Percentiles rank a stretch among this genome's conserved stretches.
Conservation (phyloP, 1,140 invertebrate species). For the Musca domestica region DNA sequence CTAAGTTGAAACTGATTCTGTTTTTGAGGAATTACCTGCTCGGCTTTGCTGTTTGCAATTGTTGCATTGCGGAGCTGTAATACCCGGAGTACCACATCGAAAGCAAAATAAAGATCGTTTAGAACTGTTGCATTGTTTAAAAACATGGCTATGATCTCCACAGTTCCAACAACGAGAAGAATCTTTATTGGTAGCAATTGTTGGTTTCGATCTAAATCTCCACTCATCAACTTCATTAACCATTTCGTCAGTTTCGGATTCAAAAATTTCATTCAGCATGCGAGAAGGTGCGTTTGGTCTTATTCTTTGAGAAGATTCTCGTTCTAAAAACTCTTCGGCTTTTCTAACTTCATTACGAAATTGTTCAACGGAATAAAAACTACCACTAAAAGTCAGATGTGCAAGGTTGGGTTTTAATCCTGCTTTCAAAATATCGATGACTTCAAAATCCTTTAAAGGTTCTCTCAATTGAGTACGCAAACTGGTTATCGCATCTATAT, state of each 20-base stretch:
- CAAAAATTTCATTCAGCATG: background rate
- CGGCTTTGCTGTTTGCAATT: background rate
- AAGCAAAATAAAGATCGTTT: slow-evolving; percentile 33
- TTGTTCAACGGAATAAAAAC: background rate
- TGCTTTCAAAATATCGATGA: background rate
- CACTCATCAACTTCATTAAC: background rate
- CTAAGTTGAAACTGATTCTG: background rate
- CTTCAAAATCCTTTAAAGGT: too few relatives aligned
- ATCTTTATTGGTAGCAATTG: too few relatives aligned
- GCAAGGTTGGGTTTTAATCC: background rate
- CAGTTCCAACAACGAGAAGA: too few relatives aligned
- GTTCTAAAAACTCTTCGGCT: too few relatives aligned
- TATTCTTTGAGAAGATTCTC: background rate
- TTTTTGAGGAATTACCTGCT: background rate
- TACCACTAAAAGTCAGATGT: background rate
- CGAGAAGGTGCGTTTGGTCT: background rate
- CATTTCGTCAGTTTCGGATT: background rate
- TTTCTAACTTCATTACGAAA: background rate
- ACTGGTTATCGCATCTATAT: background rate
- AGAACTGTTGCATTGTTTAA: slow-evolving; percentile 28
- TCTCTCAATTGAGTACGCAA: too few relatives aligned
- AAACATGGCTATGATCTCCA: too few relatives aligned
- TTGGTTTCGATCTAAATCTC: too few relatives aligned
- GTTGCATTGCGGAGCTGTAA: background rate
- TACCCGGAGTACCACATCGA: slow-evolving; percentile 26